Percentiles rank a stretch among this genome's conserved stretches.
Evolutionary conservation across 2,113 vertebrate genomes (phyloP).

Genomic region (Isichthys henryi): DNA sequence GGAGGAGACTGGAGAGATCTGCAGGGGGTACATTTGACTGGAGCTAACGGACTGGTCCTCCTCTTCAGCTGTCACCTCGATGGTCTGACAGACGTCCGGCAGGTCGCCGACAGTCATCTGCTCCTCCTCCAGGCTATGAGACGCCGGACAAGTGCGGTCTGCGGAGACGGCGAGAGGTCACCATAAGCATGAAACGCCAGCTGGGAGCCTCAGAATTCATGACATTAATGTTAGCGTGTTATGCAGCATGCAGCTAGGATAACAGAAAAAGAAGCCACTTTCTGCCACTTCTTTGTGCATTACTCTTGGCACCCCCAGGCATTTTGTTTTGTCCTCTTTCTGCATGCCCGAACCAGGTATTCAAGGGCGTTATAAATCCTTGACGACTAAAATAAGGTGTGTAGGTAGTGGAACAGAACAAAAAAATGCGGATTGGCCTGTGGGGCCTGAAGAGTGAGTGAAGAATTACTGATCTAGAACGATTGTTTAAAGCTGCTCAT

Average conservation of each 20-base stretch:
- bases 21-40: constrained; percentile 86
- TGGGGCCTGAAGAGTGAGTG: neutral
- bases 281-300: neutral
- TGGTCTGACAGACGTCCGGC: constrained; percentile 91
- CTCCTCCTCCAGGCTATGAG: constrained; percentile 56
- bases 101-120: constrained; percentile 83
- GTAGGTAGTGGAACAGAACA: neutral
- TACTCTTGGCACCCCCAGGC: neutral
- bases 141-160: constrained; percentile 12
- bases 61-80: constrained; percentile 93
- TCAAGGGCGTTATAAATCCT: neutral
- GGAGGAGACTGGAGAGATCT: constrained; percentile 92
- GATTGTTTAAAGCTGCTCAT: neutral
- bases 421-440: neutral
- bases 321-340: neutral
- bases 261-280: neutral
- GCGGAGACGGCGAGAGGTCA: constrained; percentile 19
- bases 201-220: neutral
- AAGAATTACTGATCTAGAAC: neutral
- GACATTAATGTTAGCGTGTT: neutral
- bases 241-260: neutral
- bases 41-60: constrained; percentile 86
- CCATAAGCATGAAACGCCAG: neutral
- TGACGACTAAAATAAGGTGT: neutral
- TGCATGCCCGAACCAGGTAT: constrained; percentile 1